Evolutionary conservation across 2,888 invertebrate species (phyloP), one percentile per base, ranked within the genome.

Genomic region (Scaptomyza cyrtandrae): DNA sequence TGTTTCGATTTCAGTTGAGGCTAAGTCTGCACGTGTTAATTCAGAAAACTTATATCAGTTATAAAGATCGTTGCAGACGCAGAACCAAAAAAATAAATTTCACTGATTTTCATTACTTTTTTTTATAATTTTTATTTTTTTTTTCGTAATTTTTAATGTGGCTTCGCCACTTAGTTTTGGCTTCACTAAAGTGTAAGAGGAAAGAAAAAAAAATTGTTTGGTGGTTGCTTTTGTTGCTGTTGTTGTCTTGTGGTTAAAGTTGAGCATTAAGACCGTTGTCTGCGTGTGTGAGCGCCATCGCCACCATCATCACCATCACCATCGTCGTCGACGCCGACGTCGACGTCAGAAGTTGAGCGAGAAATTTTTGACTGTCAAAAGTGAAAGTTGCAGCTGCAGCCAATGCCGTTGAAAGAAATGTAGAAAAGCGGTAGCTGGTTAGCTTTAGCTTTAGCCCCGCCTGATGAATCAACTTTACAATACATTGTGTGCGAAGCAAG

Each of bases 281-380:
- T 60, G 61, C 62, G 60, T 56, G 49, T 50, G 35, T 35, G 50
- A 5, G 35, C 50, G 35, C 50, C 35, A 37, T 10, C n/a, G 19
- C 19, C 43, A 19, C 1, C 33, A 49, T 65, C 56, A 37, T 7
- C 14, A 14, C 7, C 16, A 14, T 39, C 39, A 14, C 13, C 6
- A 27, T 10, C 39, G 19, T n/a, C n/a, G 39, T 14, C 43, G 13
- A 3, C 37, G 57, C 65, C 19, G 19, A 19, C 19, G 19, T 19
- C 59, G 63, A 50, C 80, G 75, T 80, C 87, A 87, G 86, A 87
- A 87, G 87, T 74, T 83, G 73, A 87, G 72, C 82, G 79, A 88
- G 87, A 86, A 84, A 86, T 88, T 88, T 86, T 88, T 77, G 88
- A 78, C 88, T 89, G 88, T 74, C 89, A 89, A 87, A 87, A 87